Conservation (phyloP, 2,888 invertebrate genomes). For the Tenthredo mesomela region DNA sequence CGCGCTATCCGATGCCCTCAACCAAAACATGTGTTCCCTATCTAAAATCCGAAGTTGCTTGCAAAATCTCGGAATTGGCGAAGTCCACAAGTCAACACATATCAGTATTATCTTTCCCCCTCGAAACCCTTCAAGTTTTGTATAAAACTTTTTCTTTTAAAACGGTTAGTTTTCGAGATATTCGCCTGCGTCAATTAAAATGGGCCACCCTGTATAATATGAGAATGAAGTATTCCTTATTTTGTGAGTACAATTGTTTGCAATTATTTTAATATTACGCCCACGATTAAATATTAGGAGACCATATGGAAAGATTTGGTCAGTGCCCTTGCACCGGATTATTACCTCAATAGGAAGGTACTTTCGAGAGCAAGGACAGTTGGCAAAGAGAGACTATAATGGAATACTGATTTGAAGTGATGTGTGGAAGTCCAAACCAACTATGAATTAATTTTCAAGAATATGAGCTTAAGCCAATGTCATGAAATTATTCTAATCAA, state of each 20-base stretch:
- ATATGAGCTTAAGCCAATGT: not conserved
- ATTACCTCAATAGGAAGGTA: constrained; percentile 29
- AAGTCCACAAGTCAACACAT: too few species aligned
- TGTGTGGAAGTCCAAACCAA: not conserved
- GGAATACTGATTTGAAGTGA: not conserved
- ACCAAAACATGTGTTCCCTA: too few species aligned
- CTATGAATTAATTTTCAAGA: not conserved
- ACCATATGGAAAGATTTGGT: not conserved
- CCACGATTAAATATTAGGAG: not conserved
- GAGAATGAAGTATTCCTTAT: not conserved
- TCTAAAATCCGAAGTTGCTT: too few species aligned
- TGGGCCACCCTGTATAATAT: too few species aligned
- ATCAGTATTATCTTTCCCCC: too few species aligned
- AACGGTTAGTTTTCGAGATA: too few species aligned
- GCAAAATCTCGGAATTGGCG: too few species aligned
- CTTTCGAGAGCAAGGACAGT: constrained; percentile 35
- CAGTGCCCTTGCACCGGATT: not conserved
- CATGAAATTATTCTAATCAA: not conserved
- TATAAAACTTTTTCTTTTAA: too few species aligned
- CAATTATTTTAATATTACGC: not conserved
- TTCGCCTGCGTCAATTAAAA: too few species aligned
- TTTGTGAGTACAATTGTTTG: not conserved
- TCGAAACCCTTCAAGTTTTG: too few species aligned
- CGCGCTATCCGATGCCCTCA: too few species aligned
- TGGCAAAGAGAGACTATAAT: not conserved